phyloP scores from a whole-genome alignment of 2,113 vertebrate genomes.

The Passer montanus region DNA sequence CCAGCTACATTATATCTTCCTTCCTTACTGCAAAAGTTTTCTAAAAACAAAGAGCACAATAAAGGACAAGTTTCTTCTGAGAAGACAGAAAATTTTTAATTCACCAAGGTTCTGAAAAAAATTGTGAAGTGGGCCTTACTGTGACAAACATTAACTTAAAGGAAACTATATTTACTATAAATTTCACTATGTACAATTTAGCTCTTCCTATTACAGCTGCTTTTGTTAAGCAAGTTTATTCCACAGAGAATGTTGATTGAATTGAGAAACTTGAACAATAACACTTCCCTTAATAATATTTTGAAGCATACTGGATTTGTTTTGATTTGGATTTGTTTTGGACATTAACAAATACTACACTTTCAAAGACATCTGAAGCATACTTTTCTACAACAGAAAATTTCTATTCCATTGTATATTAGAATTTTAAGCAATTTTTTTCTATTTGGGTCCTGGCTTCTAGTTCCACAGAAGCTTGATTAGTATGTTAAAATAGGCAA shows the following conservation, averaged over 20 bases:
- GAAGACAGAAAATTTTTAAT: not conserved
- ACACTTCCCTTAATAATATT: not conserved
- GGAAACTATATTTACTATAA: not conserved
- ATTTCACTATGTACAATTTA: not conserved
- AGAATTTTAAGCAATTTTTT: not conserved
- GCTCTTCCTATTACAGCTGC: not conserved
- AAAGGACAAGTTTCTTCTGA: not conserved
- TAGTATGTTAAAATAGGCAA: not conserved
- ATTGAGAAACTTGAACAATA: not conserved
- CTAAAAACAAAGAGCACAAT: not conserved
- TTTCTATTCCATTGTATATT: not conserved
- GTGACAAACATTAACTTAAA: not conserved
- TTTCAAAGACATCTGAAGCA: not conserved
- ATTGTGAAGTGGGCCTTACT: not conserved
- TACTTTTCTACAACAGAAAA: not conserved
- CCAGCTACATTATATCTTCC: not conserved
- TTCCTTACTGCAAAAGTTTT: not conserved
- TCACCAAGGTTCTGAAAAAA: not conserved
- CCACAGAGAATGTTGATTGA: not conserved
- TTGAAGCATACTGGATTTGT: not conserved
- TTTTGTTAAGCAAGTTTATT: not conserved
- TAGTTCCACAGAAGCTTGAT: not conserved
- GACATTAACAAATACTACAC: not conserved
- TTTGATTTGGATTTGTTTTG: not conserved
- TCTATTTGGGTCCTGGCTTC: not conserved